These are phyloP conservation scores for Hyla sarda DNA, from an alignment of 2,113 vertebrate genomes.

Conservation along the genomic window DNA sequence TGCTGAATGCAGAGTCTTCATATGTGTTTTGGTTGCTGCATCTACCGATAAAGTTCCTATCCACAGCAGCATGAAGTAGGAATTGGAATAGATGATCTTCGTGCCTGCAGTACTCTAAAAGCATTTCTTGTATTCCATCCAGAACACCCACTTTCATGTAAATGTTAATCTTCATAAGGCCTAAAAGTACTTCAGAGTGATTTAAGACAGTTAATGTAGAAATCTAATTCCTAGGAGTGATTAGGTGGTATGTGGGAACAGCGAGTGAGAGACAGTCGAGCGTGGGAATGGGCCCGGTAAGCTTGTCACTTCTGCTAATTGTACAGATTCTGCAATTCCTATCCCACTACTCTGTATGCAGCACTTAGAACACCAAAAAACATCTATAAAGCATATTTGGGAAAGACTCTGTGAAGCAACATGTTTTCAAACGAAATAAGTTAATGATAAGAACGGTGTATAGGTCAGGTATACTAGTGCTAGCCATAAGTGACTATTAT, in stretches of 20 bases:
- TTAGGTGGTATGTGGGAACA: constrained; percentile 17
- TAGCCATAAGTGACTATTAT: background rate
- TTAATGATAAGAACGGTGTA: background rate
- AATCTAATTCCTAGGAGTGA: constrained; percentile 20
- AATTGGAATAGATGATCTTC: background rate
- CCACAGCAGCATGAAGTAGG: background rate
- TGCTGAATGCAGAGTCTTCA: no score
- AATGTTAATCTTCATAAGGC: background rate
- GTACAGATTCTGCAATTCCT: background rate
- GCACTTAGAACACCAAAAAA: background rate
- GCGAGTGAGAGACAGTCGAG: constrained; percentile 24
- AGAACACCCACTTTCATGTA: constrained; percentile 1
- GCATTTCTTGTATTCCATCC: background rate
- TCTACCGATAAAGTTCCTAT: background rate
- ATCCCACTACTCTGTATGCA: background rate
- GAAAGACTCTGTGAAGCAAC: background rate
- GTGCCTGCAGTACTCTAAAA: background rate
- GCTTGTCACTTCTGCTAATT: constrained; percentile 18
- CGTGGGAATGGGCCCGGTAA: background rate
- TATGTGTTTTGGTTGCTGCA: no score
- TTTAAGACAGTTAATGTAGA: background rate
- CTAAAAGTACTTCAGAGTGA: constrained; percentile 6
- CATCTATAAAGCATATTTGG: background rate
- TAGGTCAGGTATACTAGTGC: background rate
- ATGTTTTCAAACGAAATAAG: background rate